These are phyloP conservation scores for Iphiclides podalirius DNA, from an alignment of 2,888 invertebrate genomes.

Conservation along the genomic window DNA sequence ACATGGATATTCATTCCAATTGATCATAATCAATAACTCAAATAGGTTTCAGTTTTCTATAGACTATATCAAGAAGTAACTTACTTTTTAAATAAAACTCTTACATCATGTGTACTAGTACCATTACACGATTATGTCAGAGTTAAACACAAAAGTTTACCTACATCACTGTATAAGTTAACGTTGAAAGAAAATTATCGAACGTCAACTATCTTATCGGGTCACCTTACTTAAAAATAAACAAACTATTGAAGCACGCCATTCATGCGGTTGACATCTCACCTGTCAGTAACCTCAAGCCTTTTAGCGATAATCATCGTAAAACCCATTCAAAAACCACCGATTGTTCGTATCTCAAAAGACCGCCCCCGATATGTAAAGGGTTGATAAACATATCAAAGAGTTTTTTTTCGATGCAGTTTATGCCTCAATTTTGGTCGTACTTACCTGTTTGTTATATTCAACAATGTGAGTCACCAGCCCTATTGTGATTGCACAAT, in stretches of 20 bases:
- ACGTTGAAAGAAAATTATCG: constrained; percentile 38
- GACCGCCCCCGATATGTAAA: constrained; percentile 64
- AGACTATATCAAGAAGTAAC: no score
- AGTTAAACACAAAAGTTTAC: no score
- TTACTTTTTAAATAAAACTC: no score
- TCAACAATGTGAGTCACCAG: constrained; percentile 54
- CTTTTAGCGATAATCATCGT: constrained; percentile 67
- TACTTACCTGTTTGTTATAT: constrained; percentile 69
- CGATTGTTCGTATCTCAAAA: constrained; percentile 58
- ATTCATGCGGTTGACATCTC: constrained; percentile 71
- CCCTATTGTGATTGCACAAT: constrained; percentile 63
- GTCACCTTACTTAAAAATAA: constrained; percentile 51
- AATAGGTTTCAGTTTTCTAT: no score
- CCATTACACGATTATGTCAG: no score
- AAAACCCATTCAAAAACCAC: constrained; percentile 62
- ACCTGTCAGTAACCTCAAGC: constrained; percentile 74
- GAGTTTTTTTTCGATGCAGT: constrained; percentile 41
- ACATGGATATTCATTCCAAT: no score
- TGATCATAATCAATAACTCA: no score
- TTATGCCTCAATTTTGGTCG: constrained; percentile 39
- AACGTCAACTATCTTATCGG: constrained; percentile 56
- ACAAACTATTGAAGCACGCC: constrained; percentile 44
- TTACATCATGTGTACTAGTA: no score
- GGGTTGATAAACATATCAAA: constrained; percentile 79
- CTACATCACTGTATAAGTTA: no score